A percentile compares a stretch with the other conserved stretches of the same genome.
phyloP scores from a whole-genome alignment of 2,888 invertebrate species.

The Melipona bicolor region DNA sequence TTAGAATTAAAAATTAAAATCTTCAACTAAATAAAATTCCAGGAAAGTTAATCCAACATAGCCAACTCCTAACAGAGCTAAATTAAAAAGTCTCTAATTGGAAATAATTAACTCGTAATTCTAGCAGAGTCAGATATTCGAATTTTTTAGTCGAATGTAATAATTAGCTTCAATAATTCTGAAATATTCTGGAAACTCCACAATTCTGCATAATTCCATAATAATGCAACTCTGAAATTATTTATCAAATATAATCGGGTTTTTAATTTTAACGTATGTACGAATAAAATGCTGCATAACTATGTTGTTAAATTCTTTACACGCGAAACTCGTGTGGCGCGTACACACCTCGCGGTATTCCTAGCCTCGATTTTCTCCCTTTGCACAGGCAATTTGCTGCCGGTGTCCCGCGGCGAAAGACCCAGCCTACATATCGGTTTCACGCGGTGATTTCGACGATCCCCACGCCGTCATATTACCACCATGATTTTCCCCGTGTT shows the following conservation, averaged over 20 bases:
- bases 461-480: conserved; percentile 34
- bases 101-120: no score
- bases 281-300: background rate
- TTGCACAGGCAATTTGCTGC: conserved; percentile 67
- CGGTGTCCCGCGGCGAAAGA: conserved; percentile 66
- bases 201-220: no score
- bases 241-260: background rate
- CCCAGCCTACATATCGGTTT: conserved; percentile 64
- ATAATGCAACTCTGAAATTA: no score
- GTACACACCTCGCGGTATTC: conserved; percentile 37
- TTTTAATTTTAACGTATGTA: background rate
- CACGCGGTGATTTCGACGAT: conserved; percentile 63
- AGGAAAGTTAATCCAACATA: no score
- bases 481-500: conserved; percentile 24
- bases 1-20: no score
- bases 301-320: conserved; percentile 6
- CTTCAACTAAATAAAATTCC: no score
- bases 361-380: conserved; percentile 55
- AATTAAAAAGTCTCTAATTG: no score
- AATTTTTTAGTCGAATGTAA: no score
- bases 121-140: no score
- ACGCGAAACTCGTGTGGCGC: conserved; percentile 21
- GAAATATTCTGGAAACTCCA: no score
- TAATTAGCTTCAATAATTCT: no score
- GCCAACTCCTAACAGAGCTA: no score